A percentile compares a stretch with the other conserved stretches of the same genome.
Conservation (phyloP, 2,888 invertebrate species). For the Trilocha varians region DNA sequence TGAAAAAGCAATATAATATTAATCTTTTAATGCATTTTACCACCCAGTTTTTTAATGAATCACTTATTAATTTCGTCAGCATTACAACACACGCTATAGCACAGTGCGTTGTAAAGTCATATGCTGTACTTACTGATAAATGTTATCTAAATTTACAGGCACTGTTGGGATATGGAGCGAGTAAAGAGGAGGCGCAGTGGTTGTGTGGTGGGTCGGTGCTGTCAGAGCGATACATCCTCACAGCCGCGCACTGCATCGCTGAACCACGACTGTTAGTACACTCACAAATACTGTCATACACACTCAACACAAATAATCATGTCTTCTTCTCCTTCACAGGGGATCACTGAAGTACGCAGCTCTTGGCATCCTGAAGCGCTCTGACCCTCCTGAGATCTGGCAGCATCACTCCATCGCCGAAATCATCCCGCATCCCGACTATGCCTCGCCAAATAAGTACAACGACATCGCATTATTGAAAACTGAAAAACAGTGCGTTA, state of each 20-base stretch:
- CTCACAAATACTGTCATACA: background rate
- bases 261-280: conserved; percentile 5
- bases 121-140: too few relatives aligned
- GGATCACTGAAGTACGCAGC: conserved; percentile 13
- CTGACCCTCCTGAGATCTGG: conserved; percentile 17
- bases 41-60: too few relatives aligned
- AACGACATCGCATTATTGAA: conserved; percentile 20
- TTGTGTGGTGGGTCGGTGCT: conserved; percentile 16
- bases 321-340: conserved; percentile 8
- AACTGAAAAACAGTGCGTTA: conserved; percentile 11
- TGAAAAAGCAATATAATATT: too few relatives aligned
- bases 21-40: too few relatives aligned
- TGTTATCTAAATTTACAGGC: too few relatives aligned
- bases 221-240: conserved; percentile 14
- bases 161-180: conserved; percentile 13
- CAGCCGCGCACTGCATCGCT: conserved; percentile 16
- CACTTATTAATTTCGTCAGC: too few relatives aligned
- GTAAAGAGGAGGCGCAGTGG: conserved; percentile 9
- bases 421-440: conserved; percentile 15
- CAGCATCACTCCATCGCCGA: conserved; percentile 11
- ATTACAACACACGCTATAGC: too few relatives aligned
- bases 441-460: conserved; percentile 15
- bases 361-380: conserved; percentile 23
- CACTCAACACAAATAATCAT: conserved; percentile 6
- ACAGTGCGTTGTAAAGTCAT: too few relatives aligned